Conservation (phyloP, 2,113 vertebrate species). For the Rhabdornis inornatus region DNA sequence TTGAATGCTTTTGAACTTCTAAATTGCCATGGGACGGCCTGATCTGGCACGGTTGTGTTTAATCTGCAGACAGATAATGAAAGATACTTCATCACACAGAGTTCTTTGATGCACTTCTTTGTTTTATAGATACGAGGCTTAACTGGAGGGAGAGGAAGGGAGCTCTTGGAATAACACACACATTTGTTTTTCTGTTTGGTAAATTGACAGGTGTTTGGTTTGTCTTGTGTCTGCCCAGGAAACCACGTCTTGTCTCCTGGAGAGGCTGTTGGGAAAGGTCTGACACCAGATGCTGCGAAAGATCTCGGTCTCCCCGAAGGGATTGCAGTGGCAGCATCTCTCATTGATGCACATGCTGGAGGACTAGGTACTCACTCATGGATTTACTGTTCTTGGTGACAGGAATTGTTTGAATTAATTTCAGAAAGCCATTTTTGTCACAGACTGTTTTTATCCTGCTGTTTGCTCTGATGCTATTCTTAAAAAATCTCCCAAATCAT, state of each 20-base stretch:
- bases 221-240: conserved; percentile 78
- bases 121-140: neutral
- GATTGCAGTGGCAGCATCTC: conserved; percentile 87
- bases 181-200: conserved; percentile 50
- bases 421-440: neutral
- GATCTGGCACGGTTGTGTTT: neutral
- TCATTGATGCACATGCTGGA: conserved; percentile 97
- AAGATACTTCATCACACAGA: neutral
- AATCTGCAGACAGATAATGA: neutral
- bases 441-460: neutral
- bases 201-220: conserved; percentile 63
- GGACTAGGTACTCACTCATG: conserved; percentile 81
- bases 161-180: neutral
- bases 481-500: neutral
- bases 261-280: conserved; percentile 80
- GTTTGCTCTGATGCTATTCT: neutral
- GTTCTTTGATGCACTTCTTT: neutral
- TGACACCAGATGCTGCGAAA: conserved; percentile 79
- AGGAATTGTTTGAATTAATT: neutral
- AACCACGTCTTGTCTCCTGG: conserved; percentile 83
- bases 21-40: neutral
- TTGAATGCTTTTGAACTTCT: conserved; percentile 26
- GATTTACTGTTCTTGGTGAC: neutral
- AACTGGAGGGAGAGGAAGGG: neutral
- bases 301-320: conserved; percentile 83